Base-by-base conservation (phyloP, 2,113 vertebrate species). In the Harpagus bidentatus region DNA sequence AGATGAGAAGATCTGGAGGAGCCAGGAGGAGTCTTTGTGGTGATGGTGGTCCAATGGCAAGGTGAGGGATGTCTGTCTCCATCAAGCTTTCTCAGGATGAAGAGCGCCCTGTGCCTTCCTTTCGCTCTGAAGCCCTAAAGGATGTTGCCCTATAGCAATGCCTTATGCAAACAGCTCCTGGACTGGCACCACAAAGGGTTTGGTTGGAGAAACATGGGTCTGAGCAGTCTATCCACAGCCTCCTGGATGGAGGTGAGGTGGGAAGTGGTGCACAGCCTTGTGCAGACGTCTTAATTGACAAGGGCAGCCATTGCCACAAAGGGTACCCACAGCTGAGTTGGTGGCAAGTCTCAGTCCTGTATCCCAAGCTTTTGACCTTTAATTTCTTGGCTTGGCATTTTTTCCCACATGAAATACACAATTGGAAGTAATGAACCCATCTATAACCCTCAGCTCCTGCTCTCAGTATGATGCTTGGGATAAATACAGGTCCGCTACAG, bases 91-190 rank as follows among this genome's bases (percentile, higher is more conserved):
- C 59, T 48, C 23, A 50, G 59, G 19, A 53, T 21, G 48, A 43
- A 42, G 31, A 63, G 31, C 4, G 0, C 13, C 34, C 31, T 40
- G 21, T 59, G 50, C 11, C 23, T 11, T 55, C 40, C 56, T 48
- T 36, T 58, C 13, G 23, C 48, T n/a, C 28, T 58, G 50, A 73
- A 77, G 28, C 56, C 38, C 47, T 53, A 3, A 20, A 80, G 19
- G 26, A 65, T 2, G 0, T 42, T 74, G 25, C 32, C 14, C 29
- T 0, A 0, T 7, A 18, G 14, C 21, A 58, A 1, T 21, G 19
- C 9, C 42, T 40, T 29, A 25, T 4, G 17, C 23, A 84, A 48
- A 66, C 40, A 65, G 20, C 10, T 13, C 59, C 50, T 45, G 71
- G 43, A 31, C 9, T 47, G 61, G 48, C 36, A 82, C 16, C 31